phyloP scores from a whole-genome alignment of 1,140 invertebrate genomes.

The Anastrepha ludens region DNA sequence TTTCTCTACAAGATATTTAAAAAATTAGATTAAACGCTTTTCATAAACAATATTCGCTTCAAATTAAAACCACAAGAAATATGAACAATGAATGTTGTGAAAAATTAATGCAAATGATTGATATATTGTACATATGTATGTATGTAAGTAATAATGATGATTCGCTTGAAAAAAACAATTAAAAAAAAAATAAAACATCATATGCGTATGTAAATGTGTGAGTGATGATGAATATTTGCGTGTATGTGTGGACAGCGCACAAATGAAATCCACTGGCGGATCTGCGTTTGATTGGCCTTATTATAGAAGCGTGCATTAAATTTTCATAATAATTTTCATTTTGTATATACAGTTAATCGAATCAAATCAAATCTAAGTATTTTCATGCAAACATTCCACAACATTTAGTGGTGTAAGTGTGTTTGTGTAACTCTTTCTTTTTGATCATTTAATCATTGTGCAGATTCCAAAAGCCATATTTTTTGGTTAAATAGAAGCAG shows the following conservation, averaged over 20 bases:
- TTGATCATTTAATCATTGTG: neutral
- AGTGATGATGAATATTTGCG: slow-evolving; percentile 56
- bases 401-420: neutral
- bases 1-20: slow-evolving; percentile 61
- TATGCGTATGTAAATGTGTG: neutral
- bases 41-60: neutral
- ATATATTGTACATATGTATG: neutral
- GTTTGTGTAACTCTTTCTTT: neutral
- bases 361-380: neutral
- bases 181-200: neutral
- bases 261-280: slow-evolving; percentile 64
- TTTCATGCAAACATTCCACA: slow-evolving; percentile 17
- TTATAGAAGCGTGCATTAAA: slow-evolving; percentile 40
- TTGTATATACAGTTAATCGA: slow-evolving; percentile 5
- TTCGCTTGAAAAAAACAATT: neutral
- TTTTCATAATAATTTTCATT: slow-evolving; percentile 11
- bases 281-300: slow-evolving; percentile 55
- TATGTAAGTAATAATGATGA: neutral
- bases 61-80: neutral
- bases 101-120: slow-evolving; percentile 40
- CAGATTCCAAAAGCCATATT: neutral
- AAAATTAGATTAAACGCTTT: slow-evolving; percentile 31
- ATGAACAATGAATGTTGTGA: neutral
- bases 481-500: neutral
- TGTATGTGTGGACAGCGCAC: slow-evolving; percentile 56